Conservation (phyloP, 2,888 invertebrate genomes). For the Philereme transversata region DNA sequence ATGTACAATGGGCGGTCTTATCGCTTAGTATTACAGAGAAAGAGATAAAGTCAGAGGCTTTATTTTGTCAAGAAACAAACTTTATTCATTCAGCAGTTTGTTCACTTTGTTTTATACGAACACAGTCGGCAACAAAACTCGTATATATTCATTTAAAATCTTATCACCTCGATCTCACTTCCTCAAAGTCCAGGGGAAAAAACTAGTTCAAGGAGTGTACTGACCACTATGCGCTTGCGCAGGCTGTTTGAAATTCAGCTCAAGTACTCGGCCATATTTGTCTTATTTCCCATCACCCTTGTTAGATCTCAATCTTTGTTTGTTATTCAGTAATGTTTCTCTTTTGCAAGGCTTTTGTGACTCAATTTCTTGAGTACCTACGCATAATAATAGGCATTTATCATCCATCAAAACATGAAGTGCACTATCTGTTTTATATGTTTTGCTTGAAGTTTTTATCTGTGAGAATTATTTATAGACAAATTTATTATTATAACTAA, state of each 20-base stretch:
- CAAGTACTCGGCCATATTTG: conserved; percentile 74
- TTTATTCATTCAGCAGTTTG: no score
- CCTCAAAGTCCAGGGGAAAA: conserved; percentile 43
- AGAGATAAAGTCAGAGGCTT: no score
- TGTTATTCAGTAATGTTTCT: conserved; percentile 64
- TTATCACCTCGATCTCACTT: conserved; percentile 20
- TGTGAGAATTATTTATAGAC: no score
- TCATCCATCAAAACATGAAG: conserved; percentile 7
- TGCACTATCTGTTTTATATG: neutral
- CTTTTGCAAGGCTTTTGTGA: conserved; percentile 37
- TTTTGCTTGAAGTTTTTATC: no score
- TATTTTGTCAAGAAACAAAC: no score
- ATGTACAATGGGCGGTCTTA: no score
- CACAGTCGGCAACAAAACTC: no score
- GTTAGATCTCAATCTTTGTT: conserved; percentile 76
- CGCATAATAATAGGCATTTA: conserved; percentile 5
- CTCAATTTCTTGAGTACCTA: conserved; percentile 34
- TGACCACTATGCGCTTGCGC: conserved; percentile 51
- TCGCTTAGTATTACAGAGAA: no score
- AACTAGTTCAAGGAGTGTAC: conserved; percentile 53
- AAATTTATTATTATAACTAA: no score
- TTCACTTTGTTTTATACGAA: neutral
- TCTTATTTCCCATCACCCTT: conserved; percentile 76
- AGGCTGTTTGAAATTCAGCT: conserved; percentile 67
- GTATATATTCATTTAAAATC: conserved; percentile 7